Percentiles rank a stretch among this genome's conserved stretches.
Evolutionary conservation across 1,140 invertebrate species (phyloP).

Genomic region (Telenomus remus): DNA sequence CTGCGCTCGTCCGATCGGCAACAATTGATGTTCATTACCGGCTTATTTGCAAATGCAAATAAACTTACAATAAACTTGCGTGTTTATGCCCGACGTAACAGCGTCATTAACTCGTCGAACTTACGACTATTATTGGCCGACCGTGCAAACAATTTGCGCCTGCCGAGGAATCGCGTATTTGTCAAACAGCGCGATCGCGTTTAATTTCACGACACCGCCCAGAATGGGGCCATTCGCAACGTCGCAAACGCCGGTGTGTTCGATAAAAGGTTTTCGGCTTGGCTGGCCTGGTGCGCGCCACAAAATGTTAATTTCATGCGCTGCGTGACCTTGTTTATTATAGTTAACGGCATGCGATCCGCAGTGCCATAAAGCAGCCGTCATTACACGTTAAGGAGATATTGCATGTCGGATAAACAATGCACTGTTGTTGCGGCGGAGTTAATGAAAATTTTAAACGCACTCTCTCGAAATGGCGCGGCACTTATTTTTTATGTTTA

Average conservation of each 20-base stretch:
- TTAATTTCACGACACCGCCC: slow-evolving; percentile 16
- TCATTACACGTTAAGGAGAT: slow-evolving; percentile 22
- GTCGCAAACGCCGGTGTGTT: no score
- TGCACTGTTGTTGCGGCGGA: slow-evolving; percentile 19
- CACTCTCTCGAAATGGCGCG: background rate
- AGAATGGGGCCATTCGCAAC: slow-evolving; percentile 32
- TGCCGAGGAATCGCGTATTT: slow-evolving; percentile 23
- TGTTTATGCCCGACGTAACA: slow-evolving; percentile 29
- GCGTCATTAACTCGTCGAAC: slow-evolving; percentile 29
- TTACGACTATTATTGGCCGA: slow-evolving; percentile 37
- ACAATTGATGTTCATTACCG: slow-evolving; percentile 47
- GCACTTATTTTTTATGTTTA: slow-evolving; percentile 20
- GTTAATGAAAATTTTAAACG: slow-evolving; percentile 24
- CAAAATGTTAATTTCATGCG: slow-evolving; percentile 50
- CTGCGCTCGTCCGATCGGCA: slow-evolving; percentile 28
- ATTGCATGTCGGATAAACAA: slow-evolving; percentile 31
- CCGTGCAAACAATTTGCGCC: slow-evolving; percentile 7
- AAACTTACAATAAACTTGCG: slow-evolving; percentile 36
- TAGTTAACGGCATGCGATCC: slow-evolving; percentile 40
- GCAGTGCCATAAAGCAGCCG: slow-evolving; percentile 22
- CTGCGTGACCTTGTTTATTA: slow-evolving; percentile 40
- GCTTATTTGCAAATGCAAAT: slow-evolving; percentile 51
- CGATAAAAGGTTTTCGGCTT: slow-evolving; percentile 38
- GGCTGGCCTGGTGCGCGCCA: background rate
- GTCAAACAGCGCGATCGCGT: slow-evolving; percentile 14